Percentiles rank a stretch among this genome's conserved stretches.
These are phyloP conservation scores for Cylindroiulus punctatus DNA, from an alignment of 2,888 invertebrate genomes.

Conservation along the genomic window DNA sequence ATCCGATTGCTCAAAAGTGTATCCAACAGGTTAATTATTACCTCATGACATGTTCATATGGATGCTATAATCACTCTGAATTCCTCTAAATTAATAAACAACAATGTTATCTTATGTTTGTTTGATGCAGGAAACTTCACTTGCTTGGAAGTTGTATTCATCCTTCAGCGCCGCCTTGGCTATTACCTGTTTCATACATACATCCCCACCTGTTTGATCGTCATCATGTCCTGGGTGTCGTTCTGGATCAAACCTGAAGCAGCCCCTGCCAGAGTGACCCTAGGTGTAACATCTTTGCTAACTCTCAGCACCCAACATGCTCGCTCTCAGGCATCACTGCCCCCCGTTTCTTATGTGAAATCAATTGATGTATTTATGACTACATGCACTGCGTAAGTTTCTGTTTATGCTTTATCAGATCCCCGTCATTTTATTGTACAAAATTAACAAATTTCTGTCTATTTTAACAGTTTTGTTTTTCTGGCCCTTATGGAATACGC, in stretches of 20 bases:
- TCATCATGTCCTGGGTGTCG: conserved; percentile 81
- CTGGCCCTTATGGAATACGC: background rate
- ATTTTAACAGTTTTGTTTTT: background rate
- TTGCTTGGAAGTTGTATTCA: conserved; percentile 89
- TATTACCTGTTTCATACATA: conserved; percentile 94
- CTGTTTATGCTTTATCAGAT: background rate
- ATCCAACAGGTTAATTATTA: conserved; percentile 79
- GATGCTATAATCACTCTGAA: no score
- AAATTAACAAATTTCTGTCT: background rate
- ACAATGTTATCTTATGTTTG: no score
- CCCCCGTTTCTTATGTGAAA: conserved; percentile 61
- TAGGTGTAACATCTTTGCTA: conserved; percentile 61
- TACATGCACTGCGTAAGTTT: background rate
- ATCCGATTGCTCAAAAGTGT: conserved; percentile 90
- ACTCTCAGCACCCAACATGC: conserved; percentile 61
- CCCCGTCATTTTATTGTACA: background rate
- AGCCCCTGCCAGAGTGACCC: conserved; percentile 60
- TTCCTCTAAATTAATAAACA: no score
- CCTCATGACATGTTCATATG: no score
- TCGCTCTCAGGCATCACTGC: conserved; percentile 60
- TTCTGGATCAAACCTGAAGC: conserved; percentile 64
- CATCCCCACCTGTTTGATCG: conserved; percentile 92
- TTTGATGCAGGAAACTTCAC: conserved; percentile 90
- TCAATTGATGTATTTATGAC: conserved; percentile 64
- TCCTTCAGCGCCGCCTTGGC: conserved; percentile 85